phyloP scores from a whole-genome alignment of 2,888 invertebrate species.

The Andrena hattorfiana region DNA sequence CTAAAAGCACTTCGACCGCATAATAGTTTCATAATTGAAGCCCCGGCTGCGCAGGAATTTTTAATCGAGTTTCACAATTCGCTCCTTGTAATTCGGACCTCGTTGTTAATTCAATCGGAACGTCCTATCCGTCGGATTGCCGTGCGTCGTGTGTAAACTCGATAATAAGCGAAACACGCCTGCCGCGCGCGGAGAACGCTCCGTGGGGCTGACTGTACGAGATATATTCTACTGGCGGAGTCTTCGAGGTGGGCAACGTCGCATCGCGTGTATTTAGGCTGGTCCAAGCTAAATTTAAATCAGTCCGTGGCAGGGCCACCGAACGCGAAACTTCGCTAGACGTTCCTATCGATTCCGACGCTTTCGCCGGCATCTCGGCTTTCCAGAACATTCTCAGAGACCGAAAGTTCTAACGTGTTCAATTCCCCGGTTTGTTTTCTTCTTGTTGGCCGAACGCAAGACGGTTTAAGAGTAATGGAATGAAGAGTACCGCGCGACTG shows the following conservation, averaged over 20 bases:
- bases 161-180: constrained; percentile 1
- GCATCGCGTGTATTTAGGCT: constrained; percentile 77
- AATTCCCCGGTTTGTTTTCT: neutral
- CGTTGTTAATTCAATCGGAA: constrained; percentile 19
- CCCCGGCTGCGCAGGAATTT: constrained; percentile 49
- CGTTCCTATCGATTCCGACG: constrained; percentile 40
- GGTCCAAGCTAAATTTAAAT: constrained; percentile 80
- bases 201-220: neutral
- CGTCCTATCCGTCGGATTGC: neutral
- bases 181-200: neutral
- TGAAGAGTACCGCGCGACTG: neutral
- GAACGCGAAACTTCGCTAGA: constrained; percentile 48
- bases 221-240: neutral
- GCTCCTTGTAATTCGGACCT: neutral
- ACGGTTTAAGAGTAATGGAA: neutral
- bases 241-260: constrained; percentile 58
- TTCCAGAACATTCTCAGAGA: constrained; percentile 52
- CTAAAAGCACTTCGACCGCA: constrained; percentile 43
- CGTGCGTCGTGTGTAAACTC: neutral
- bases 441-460: neutral
- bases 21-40: constrained; percentile 62
- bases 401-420: neutral
- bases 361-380: constrained; percentile 3
- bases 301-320: constrained; percentile 73
- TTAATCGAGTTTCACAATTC: constrained; percentile 63